A percentile compares a stretch with the other conserved stretches of the same genome.
phyloP scores from a whole-genome alignment of 2,113 vertebrate genomes.

The Gasterosteus nipponicus region DNA sequence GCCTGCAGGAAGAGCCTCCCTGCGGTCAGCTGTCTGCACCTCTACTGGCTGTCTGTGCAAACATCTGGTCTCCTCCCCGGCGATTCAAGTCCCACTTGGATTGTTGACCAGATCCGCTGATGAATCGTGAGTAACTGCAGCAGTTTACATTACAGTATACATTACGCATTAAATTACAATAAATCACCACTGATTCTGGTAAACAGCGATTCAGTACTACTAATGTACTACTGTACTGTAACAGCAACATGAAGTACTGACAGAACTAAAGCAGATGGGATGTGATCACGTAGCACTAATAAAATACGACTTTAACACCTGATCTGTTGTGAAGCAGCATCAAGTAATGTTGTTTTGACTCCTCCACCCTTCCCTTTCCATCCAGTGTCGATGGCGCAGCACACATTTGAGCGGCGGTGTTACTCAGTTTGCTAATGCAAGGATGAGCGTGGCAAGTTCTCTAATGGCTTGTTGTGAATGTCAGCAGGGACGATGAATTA shows the following conservation, averaged over 20 bases:
- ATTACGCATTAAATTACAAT: background rate
- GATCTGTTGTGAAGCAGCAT: background rate
- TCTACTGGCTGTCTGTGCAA: constrained; percentile 40
- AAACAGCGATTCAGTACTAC: background rate
- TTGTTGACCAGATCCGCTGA: constrained; percentile 8
- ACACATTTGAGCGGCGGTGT: constrained; percentile 28
- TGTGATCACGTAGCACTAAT: background rate
- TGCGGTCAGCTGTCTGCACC: constrained; percentile 24
- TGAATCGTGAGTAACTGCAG: background rate
- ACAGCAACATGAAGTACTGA: background rate
- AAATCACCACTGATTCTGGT: background rate
- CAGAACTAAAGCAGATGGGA: background rate
- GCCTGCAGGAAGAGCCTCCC: constrained; percentile 48
- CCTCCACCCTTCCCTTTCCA: constrained; percentile 15
- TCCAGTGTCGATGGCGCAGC: constrained; percentile 6
- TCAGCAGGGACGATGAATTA: constrained; percentile 69
- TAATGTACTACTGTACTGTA: background rate
- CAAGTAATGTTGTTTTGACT: background rate
- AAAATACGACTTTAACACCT: background rate
- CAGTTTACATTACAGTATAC: background rate
- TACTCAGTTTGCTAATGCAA: constrained; percentile 57
- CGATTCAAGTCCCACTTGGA: constrained; percentile 2
- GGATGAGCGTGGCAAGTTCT: constrained; percentile 48
- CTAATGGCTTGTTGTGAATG: constrained; percentile 70
- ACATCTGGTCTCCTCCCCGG: constrained; percentile 49